Conservation (phyloP, 2,113 vertebrate species). For the Narcine bancroftii region DNA sequence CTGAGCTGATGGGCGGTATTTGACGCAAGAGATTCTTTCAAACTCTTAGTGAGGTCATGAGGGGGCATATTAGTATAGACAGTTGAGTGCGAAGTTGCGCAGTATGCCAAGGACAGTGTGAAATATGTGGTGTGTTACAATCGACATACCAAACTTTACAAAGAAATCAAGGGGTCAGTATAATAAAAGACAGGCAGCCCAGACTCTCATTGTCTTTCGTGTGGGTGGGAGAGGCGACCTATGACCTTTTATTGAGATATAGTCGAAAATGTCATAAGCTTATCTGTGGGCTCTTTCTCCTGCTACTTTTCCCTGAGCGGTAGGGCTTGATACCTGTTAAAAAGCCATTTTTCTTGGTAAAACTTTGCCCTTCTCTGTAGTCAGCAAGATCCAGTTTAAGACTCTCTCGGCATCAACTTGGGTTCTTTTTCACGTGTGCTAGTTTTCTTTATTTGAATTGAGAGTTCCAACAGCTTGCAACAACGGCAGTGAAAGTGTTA, state of each 20-base stretch:
- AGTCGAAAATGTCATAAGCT: not conserved
- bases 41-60: not conserved
- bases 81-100: not conserved
- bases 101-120: not conserved
- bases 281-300: not conserved
- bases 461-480: not conserved
- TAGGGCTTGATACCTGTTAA: not conserved
- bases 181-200: not conserved
- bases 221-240: slow-evolving; percentile 11
- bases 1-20: not conserved
- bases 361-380: not conserved
- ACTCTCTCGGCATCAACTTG: not conserved
- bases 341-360: not conserved
- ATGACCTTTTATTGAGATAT: not conserved
- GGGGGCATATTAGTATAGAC: no score
- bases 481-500: not conserved
- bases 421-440: not conserved
- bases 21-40: not conserved
- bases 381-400: not conserved
- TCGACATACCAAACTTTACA: not conserved
- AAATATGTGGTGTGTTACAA: not conserved
- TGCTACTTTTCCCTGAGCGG: not conserved
- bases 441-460: not conserved
- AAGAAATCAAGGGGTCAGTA: not conserved
- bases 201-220: not conserved